Base-by-base conservation (phyloP, 2,888 invertebrate genomes). In the Drosophila quasianomalipes region DNA sequence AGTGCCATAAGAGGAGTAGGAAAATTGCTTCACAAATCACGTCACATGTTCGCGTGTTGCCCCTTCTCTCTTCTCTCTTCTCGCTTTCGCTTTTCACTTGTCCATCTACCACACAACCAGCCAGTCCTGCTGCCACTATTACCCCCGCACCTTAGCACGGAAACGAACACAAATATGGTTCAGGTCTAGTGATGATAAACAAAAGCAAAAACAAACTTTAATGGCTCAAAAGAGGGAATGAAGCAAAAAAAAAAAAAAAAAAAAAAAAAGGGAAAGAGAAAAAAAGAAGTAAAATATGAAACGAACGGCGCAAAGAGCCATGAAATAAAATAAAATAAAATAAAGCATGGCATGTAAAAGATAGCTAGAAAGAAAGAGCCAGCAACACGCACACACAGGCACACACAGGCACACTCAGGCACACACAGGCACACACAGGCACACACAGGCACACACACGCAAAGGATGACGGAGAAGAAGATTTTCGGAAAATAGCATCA, bases 401-500 rank as follows among this genome's bases (percentile, higher is more conserved):
- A 33, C 33, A 33, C 33, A 35, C 35, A 35, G 35, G 5, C 37
- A 39, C 39, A 47, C 6, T 6, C 41, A 41, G 39, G 51, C 44
- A 19, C 22, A 37, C 30, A 31, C 44, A n/a, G n/a, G 3, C 39
- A 41, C 39, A 39, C 19, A 9, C 37, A 41, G n/a, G 2, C n/a
- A 41, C 44, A 44, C n/a, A 10, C 37, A 22, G 22, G 22, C 22
- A 22, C 22, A 22, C 22, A 64, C 44, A 57, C 60, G 65, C 49
- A 33, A 53, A 60, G 74, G 64, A 62, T 54, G 72, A 61, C 68
- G 68, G 76, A 73, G 73, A 74, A 74, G 70, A 75, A 70, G 66
- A 80, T 87, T 84, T 86, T 76, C 60, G 70, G 70, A 90, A 85
- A 90, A 88, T 80, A 75, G 82, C 81, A 83, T 83, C 90, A 88